phyloP scores from a whole-genome alignment of 2,113 vertebrate genomes.

The Esox niger region DNA sequence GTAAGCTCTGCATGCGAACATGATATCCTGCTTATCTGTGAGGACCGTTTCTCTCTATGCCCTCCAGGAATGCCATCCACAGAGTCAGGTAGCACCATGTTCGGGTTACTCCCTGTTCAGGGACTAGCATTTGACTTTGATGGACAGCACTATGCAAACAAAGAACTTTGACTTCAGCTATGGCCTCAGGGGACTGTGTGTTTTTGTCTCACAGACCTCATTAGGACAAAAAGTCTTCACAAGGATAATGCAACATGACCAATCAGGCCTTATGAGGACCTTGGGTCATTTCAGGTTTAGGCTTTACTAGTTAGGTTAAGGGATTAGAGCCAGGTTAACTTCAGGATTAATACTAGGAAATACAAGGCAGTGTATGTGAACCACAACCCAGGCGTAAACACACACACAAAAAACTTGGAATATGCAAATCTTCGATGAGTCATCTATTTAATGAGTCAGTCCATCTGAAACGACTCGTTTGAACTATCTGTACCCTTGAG shows the following conservation, averaged over 20 bases:
- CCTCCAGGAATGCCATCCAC: slow-evolving; percentile 6
- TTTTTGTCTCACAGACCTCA: too few relatives aligned
- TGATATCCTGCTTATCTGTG: neutral
- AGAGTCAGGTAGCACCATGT: slow-evolving; percentile 16
- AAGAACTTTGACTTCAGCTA: slow-evolving; percentile 36
- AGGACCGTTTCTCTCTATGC: slow-evolving; percentile 8
- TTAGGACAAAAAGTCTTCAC: too few relatives aligned
- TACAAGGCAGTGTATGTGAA: slow-evolving; percentile 33
- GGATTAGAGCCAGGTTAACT: too few relatives aligned
- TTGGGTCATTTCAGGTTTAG: too few relatives aligned
- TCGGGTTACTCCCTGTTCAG: slow-evolving; percentile 17
- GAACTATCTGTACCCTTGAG: slow-evolving; percentile 31
- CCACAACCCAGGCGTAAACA: too few relatives aligned
- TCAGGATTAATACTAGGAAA: too few relatives aligned
- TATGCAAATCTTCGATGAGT: slow-evolving; percentile 36
- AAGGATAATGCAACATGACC: too few relatives aligned
- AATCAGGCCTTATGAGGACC: too few relatives aligned
- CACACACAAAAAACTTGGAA: too few relatives aligned
- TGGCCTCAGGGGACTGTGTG: slow-evolving; percentile 8
- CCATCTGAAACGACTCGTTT: slow-evolving; percentile 26
- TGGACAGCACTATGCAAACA: slow-evolving; percentile 1
- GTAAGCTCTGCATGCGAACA: slow-evolving; percentile 18
- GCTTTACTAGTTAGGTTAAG: too few relatives aligned
- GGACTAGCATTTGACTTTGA: slow-evolving; percentile 24
- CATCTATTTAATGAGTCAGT: slow-evolving; percentile 14